Conservation (phyloP, 2,888 invertebrate species). For the Magallana nippona region DNA sequence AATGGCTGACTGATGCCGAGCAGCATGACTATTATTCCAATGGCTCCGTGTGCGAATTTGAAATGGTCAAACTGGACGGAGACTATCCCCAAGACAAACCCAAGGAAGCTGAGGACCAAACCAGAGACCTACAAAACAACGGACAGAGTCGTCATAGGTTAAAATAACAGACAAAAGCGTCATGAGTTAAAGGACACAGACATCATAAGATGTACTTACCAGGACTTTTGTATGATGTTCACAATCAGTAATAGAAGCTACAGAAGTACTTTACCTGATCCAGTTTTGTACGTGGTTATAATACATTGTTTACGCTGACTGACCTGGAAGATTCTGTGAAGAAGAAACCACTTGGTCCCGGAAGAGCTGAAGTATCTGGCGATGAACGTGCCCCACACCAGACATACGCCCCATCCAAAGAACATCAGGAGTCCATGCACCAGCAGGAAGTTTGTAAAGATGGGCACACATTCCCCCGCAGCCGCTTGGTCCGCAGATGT, state of each 20-base stretch:
- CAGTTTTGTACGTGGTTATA: too few relatives aligned
- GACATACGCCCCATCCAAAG: slow-evolving; percentile 63
- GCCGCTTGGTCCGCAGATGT: slow-evolving; percentile 54
- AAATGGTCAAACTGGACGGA: slow-evolving; percentile 62
- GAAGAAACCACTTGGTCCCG: slow-evolving; percentile 57
- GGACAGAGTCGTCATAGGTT: too few relatives aligned
- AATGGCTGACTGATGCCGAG: slow-evolving; percentile 62
- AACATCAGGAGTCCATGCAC: slow-evolving; percentile 64
- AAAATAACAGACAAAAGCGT: too few relatives aligned
- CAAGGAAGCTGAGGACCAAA: slow-evolving; percentile 56
- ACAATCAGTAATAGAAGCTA: too few relatives aligned
- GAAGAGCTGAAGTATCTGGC: slow-evolving; percentile 58
- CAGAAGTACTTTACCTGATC: too few relatives aligned
- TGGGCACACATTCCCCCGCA: slow-evolving; percentile 50
- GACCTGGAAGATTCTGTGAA: slow-evolving; percentile 63
- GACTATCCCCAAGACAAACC: slow-evolving; percentile 57
- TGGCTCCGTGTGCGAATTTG: slow-evolving; percentile 58
- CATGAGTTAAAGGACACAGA: background rate
- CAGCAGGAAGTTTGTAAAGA: slow-evolving; percentile 59
- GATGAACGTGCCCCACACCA: slow-evolving; percentile 64
- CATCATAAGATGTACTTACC: too few relatives aligned
- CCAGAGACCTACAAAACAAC: slow-evolving; percentile 58
- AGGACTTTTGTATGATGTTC: too few relatives aligned
- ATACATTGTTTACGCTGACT: background rate
- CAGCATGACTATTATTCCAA: slow-evolving; percentile 59